Base-by-base conservation (phyloP, 2,797 vertebrate species). In the Cyprinella venusta region DNA sequence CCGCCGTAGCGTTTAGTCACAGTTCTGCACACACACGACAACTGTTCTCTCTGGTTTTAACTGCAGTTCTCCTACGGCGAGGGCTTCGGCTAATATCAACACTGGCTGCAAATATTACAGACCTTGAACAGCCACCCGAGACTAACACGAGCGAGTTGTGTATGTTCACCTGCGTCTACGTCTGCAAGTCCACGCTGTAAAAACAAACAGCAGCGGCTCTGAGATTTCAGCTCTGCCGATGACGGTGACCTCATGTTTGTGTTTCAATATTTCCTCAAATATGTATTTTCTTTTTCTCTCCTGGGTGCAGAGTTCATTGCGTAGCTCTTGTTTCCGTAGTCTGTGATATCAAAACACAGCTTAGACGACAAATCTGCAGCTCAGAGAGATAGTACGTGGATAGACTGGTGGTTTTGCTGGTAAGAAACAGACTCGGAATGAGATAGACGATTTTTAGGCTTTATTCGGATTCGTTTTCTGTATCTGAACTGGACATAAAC, bases 171-270 rank as follows among this genome's bases (percentile, higher is more conserved):
- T 87, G 84, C 71, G 52, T 26, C 71, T 50, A 68, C 48, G 54
- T 80, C 69, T 75, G 79, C 40, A 38, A 80, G 21, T n/a, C 76
- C 70, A 38, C 18, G 64, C 67, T 80, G 10, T 79, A 72, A 87
- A 85, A 81, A 83, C 64, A 88, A 88, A 85, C 84, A 79, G 8
- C 59, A 18, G 68, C 36, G 38, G 69, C 52, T 76, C 64, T 42
- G 69, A 68, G 84, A 76, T 36, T 82, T 83, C 76, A 79, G 78
- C 76, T 83, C 16, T 54, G 54, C 56, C 75, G 80, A 30, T 26
- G n/a, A 61, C 61, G 61, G 26, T 86, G 75, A 86, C 83, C 72
- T 88, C 82, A 85, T 87, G 84, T 87, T 87, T 83, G 81, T 63
- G 67, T 84, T 85, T 48, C 77, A 86, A 85, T 84, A 87, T 81